Evolutionary conservation across 2,888 invertebrate species (phyloP), one percentile per base, ranked within the genome.

Genomic region (Seladonia tumulorum): DNA sequence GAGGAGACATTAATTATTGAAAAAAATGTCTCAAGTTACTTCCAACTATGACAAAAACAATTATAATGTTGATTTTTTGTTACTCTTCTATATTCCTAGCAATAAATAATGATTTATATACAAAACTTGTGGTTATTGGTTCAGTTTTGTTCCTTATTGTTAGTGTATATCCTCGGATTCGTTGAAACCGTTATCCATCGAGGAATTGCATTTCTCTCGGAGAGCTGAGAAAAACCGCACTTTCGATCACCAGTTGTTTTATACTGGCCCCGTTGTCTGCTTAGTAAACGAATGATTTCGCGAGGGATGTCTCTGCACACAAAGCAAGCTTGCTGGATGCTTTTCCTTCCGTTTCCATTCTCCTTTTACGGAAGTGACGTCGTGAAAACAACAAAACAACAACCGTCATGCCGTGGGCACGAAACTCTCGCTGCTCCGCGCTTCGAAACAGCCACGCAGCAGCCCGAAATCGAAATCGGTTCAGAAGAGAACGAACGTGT

Each of bases 271-370:
- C 57, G 10, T n/a, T 70, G 80, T 57, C 80, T 76, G 80, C 29
- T 71, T 70, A 80, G 75, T 39, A 83, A 83, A 83, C 80, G 80
- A 72, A 72, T 71, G 80, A 82, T 82, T 75, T 57, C 39, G 57
- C 66, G 66, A 76, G 47, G 35, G 35, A n/a, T 47, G 68, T 35
- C 39, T 49, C 16, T 16, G 25, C n/a, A 18, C n/a, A 63, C 63
- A 75, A 71, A 75, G 42, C 71, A 60, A 47, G 42, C 60, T 35
- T 45, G 25, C 45, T 60, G 14, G 14, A 47, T 42, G 35, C n/a
- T 70, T 42, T 60, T 83, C 45, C 77, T 71, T 74, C 74, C 57
- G 79, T 60, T 66, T 80, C 47, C 29, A 63, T 60, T 18, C 29
- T 49, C 47, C 16, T 14, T 57, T 81, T 63, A 39, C 45, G 76